A percentile compares a stretch with the other conserved stretches of the same genome.
Evolutionary conservation across 2,113 vertebrate genomes (phyloP).

Genomic region (Poeciliopsis retropinna): DNA sequence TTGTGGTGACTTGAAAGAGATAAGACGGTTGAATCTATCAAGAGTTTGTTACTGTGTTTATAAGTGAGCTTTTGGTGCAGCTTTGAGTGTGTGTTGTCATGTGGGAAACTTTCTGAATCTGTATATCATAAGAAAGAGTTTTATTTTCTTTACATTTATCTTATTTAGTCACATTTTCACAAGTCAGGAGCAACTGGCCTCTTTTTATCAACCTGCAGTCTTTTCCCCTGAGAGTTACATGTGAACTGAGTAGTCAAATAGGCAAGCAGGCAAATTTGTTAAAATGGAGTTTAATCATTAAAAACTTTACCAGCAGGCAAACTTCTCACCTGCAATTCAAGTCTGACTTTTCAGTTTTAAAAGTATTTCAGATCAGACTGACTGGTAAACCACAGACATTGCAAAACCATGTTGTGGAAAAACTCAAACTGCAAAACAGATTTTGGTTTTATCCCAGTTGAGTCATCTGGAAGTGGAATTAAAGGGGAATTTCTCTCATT

Average conservation of each 20-base stretch:
- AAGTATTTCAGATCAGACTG: conserved; percentile 18
- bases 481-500: neutral
- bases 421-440: conserved; percentile 32
- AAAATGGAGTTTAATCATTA: neutral
- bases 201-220: conserved; percentile 46
- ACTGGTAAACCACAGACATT: conserved; percentile 39
- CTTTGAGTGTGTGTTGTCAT: neutral
- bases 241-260: conserved; percentile 45
- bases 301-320: conserved; percentile 9
- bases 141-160: conserved; percentile 69
- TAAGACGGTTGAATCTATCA: neutral
- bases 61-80: neutral
- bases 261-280: conserved; percentile 26
- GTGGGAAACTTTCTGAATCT: conserved; percentile 44
- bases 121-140: conserved; percentile 57
- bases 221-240: conserved; percentile 38
- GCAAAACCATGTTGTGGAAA: conserved; percentile 19
- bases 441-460: conserved; percentile 5
- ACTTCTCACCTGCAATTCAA: conserved; percentile 16
- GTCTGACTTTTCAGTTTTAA: neutral
- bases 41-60: neutral
- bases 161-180: conserved; percentile 52
- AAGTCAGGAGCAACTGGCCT: conserved; percentile 53
- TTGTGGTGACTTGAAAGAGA: conserved; percentile 17
- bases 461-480: conserved; percentile 11